Evolutionary conservation across 2,888 invertebrate species (phyloP), one percentile per base, ranked within the genome.

Genomic region (Selenia dentaria): DNA sequence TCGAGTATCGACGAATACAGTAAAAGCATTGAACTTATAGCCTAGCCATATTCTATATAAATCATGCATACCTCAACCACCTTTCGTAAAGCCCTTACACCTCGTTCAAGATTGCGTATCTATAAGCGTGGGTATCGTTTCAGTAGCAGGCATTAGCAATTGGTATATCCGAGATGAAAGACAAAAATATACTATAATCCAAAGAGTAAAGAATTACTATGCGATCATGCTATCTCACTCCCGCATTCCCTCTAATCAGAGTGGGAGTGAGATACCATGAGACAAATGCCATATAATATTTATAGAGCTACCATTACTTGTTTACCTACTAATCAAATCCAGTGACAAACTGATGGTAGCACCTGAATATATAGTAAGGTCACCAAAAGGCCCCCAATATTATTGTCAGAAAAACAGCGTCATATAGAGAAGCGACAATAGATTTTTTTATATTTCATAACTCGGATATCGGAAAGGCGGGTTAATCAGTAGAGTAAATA

Each of bases 31-130:
- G 6, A 33, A 3, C 10, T 26, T 10, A 25, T 8, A 2, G 2
- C 5, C 10, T 25, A 16, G 10, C 26, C 12, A 10, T 18, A n/a
- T 11, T 28, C 13, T 26, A 20, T 34, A 12, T 11, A n/a, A 22
- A 31, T 33, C 44, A 44, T 41, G 40, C 46, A 20, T 31, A 40
- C 40, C 38, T 37, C 16, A 28, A 16, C 13, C 10, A 27, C 25
- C 24, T 31, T 8, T 12, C 8, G 18, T 11, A 38, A 28, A 14
- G 14, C 38, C 38, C 37, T 33, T 1, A 28, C 12, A 22, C 16
- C 11, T 3, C 38, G 27, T 33, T 44, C 38, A 24, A 33, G 13
- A 24, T 22, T 24, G 31, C 36, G 44, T 9, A 44, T 22, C 44
- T 33, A 44, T 26, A 26, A 22, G 20, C 29, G 22, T 27, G 31